phyloP scores from a whole-genome alignment of 2,797 vertebrate genomes.

The Lutjanus argentimaculatus region DNA sequence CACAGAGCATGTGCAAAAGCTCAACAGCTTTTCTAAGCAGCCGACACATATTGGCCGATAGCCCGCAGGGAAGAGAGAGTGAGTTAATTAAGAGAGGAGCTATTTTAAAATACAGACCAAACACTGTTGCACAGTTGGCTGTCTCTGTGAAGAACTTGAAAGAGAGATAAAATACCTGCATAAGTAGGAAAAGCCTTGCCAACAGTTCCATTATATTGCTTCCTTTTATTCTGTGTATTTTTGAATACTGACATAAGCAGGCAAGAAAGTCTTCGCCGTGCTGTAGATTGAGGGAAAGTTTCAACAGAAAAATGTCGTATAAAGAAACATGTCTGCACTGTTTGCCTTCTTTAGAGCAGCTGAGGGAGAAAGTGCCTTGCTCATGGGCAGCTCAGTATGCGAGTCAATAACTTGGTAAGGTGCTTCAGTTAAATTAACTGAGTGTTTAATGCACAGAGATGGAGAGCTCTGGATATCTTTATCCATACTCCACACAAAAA shows the following conservation, averaged over 20 bases:
- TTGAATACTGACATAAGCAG: neutral
- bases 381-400: neutral
- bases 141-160: constrained; percentile 36
- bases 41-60: constrained; percentile 52
- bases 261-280: neutral
- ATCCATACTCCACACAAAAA: neutral
- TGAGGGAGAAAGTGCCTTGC: neutral
- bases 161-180: constrained; percentile 28
- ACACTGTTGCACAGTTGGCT: constrained; percentile 51
- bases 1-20: constrained; percentile 49
- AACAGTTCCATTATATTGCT: neutral
- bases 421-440: neutral
- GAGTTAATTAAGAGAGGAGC: constrained; percentile 73
- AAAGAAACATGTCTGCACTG: too few relatives aligned
- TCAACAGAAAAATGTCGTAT: neutral
- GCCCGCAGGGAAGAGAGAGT: constrained; percentile 46
- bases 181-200: constrained; percentile 1
- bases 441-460: neutral
- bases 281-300: neutral
- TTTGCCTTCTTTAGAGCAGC: neutral
- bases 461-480: too few relatives aligned
- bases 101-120: constrained; percentile 66
- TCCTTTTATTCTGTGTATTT: neutral
- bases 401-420: too few relatives aligned
- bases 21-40: constrained; percentile 47